Conservation (phyloP, 1,140 invertebrate genomes). For the Drosophila ohnishii region DNA sequence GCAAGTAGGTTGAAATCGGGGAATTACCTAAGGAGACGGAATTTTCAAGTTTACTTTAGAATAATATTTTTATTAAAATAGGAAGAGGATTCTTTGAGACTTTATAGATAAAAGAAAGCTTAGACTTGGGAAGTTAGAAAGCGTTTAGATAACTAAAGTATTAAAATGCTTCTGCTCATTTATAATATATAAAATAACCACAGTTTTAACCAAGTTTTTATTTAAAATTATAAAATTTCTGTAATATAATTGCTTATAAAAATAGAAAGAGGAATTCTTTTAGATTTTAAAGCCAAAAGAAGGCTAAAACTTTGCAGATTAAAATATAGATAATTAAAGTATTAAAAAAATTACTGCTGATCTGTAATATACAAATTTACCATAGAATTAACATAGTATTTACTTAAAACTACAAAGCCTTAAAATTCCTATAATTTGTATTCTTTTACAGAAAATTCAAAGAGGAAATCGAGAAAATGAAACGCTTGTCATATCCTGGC, state of each 20-base stretch:
- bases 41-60: background rate
- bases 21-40: background rate
- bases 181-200: too few relatives aligned
- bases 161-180: too few relatives aligned
- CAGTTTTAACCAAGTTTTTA: too few relatives aligned
- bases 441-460: constrained; percentile 84
- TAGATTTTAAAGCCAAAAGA: too few relatives aligned
- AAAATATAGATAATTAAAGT: too few relatives aligned
- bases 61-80: background rate
- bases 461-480: constrained; percentile 86
- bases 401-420: background rate
- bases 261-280: too few relatives aligned
- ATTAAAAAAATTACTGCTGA: too few relatives aligned
- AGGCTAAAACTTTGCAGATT: too few relatives aligned
- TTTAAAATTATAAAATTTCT: too few relatives aligned
- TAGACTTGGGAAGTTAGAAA: background rate
- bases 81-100: background rate
- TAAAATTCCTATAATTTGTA: background rate
- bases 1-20: constrained; percentile 84
- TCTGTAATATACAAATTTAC: too few relatives aligned
- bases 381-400: too few relatives aligned
- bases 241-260: too few relatives aligned
- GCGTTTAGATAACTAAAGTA: background rate
- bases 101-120: background rate
- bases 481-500: constrained; percentile 89